Evolutionary conservation across 1,140 invertebrate species (phyloP).

Genomic region (Dreissena polymorpha): DNA sequence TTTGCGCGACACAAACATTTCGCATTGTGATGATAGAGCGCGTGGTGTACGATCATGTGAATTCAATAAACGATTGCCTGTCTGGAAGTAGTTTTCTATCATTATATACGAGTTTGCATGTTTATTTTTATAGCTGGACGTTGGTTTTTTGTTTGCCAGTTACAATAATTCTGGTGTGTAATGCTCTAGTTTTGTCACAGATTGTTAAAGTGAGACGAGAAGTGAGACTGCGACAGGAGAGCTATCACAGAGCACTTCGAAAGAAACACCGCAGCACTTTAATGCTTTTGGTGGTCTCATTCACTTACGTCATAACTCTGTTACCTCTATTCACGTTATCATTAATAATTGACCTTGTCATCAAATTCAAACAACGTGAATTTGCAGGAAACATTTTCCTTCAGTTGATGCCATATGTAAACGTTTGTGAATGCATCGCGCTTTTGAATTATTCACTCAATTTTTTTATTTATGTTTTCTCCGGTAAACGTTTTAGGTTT

Average conservation of each 20-base stretch:
- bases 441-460: conserved; percentile 74
- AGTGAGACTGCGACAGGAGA: conserved; percentile 39
- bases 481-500: conserved; percentile 69
- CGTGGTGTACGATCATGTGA: background rate
- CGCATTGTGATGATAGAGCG: conserved; percentile 39
- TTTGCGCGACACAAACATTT: conserved; percentile 40
- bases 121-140: conserved; percentile 42
- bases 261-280: conserved; percentile 71
- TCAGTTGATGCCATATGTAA: conserved; percentile 55
- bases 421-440: conserved; percentile 61
- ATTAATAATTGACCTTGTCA: conserved; percentile 57
- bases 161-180: conserved; percentile 56
- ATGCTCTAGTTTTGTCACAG: conserved; percentile 68
- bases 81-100: conserved; percentile 1
- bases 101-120: conserved; percentile 20
- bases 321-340: conserved; percentile 67
- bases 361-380: conserved; percentile 6
- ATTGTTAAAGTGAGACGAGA: conserved; percentile 60
- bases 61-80: conserved; percentile 1
- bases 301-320: conserved; percentile 70
- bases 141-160: conserved; percentile 25
- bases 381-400: conserved; percentile 16
- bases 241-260: conserved; percentile 13
- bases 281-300: conserved; percentile 74
- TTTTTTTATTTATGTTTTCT: conserved; percentile 74